Evolutionary conservation across 2,113 vertebrate genomes (phyloP), one percentile per base, ranked within the genome.

Genomic region (Hystrix cristata): DNA sequence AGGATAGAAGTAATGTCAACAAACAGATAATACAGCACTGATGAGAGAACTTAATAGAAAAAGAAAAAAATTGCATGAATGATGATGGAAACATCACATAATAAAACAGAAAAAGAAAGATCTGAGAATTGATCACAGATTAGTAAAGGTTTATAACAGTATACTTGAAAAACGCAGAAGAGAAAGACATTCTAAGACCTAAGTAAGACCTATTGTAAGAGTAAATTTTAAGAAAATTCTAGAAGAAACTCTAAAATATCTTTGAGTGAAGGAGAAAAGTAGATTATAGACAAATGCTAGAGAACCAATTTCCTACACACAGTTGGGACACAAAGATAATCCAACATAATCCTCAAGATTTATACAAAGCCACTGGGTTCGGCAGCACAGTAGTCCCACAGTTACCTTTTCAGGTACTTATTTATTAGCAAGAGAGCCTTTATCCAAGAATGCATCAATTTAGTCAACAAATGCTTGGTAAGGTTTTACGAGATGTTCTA

Each of bases 171-270:
- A 92, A 53, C 0, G 43, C n/a, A 43, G 79, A 79, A 87, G 23
- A 80, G 7, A 95, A 92, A 94, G 60, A 10, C 25, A 18, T 48
- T 86, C 72, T 84, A 80, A 94, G 67, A 31, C 27, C 74, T 51
- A 3, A 1, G 0, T 55, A 69, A 97, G 7, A 81, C 13, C 10
- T 86, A 91, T 74, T 84, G 64, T 72, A 67, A 93, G 38, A 72
- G 3, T 78, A 79, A 83, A 43, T 79, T 72, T 69, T 27, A 18
- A 55, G 29, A 90, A 38, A 94, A 74, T 53, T 62, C 1, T 87
- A 5, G 62, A 57, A 82, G 15, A 87, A 87, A 91, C 65, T 87
- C 62, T 38, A 79, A 87, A 74, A 53, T 0, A 7, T 64, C 1
- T 57, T 78, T 55, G 4, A 48, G 3, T 81, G n/a, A 8, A 31